A percentile compares a stretch with the other conserved stretches of the same genome.
These are phyloP conservation scores for Xestia c-nigrum DNA, from an alignment of 2,888 invertebrate genomes.

Conservation along the genomic window DNA sequence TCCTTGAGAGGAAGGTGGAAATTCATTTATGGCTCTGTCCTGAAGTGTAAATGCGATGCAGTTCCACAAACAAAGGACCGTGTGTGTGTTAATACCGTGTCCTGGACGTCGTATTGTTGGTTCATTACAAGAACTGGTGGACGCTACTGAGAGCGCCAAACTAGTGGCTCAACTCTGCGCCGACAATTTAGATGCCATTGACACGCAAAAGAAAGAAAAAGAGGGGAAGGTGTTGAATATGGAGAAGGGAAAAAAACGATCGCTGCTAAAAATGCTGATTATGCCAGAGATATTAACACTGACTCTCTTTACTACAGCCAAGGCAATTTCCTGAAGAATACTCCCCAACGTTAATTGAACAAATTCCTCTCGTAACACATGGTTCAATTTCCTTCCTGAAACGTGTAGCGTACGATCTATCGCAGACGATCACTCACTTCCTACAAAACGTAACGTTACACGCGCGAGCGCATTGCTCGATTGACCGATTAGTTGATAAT, in stretches of 20 bases:
- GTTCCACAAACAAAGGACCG: too few species aligned
- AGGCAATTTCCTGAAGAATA: not conserved
- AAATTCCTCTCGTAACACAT: constrained; percentile 35
- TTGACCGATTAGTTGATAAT: constrained; percentile 62
- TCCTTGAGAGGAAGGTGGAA: not conserved
- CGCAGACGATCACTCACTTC: constrained; percentile 51
- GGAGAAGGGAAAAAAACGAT: too few species aligned
- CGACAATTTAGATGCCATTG: too few species aligned
- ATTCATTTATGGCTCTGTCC: too few species aligned
- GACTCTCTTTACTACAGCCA: not conserved
- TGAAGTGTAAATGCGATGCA: too few species aligned
- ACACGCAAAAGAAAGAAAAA: too few species aligned
- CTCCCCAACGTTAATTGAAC: not conserved
- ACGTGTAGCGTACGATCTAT: constrained; percentile 42
- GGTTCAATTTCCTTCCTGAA: constrained; percentile 56
- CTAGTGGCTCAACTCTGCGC: too few species aligned
- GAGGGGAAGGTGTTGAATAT: too few species aligned
- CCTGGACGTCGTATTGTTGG: too few species aligned
- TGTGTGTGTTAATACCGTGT: too few species aligned
- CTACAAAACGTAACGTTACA: constrained; percentile 52
- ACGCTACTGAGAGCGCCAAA: too few species aligned
- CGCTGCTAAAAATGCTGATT: not conserved
- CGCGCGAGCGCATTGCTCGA: constrained; percentile 62
- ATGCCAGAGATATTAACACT: not conserved
- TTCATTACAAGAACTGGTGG: too few species aligned